phyloP scores from a whole-genome alignment of 1,140 invertebrate genomes.

The Saccostrea echinata region DNA sequence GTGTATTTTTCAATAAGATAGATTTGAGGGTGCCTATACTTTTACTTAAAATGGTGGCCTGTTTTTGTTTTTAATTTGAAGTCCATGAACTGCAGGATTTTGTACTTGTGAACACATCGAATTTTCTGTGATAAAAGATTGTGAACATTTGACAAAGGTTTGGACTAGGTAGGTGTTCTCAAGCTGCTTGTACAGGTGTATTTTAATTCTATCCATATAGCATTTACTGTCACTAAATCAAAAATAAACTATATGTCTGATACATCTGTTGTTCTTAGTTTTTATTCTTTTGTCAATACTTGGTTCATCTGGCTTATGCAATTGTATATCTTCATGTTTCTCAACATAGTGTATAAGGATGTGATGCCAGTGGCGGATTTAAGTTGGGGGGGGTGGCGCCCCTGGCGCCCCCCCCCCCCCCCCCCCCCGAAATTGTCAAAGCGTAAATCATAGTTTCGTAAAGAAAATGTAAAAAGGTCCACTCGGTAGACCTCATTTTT shows the following conservation, averaged over 20 bases:
- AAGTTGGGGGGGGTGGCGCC: no score
- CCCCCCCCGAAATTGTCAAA: no score
- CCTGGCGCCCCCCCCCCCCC: no score
- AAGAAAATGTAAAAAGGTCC: no score
- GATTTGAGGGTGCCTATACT: no score
- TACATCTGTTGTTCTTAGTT: background rate
- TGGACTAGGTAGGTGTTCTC: background rate
- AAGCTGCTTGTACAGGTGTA: slow-evolving; percentile 14
- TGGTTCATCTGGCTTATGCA: no score
- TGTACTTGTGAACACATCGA: slow-evolving; percentile 9
- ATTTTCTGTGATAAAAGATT: background rate
- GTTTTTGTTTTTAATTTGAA: background rate
- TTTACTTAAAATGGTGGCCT: background rate
- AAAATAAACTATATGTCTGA: slow-evolving; percentile 27
- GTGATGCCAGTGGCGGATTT: no score
- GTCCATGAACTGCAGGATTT: background rate
- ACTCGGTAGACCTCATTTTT: no score
- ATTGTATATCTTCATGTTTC: no score
- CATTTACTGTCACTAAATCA: slow-evolving; percentile 33
- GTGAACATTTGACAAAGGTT: background rate
- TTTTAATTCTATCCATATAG: slow-evolving; percentile 24
- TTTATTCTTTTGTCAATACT: background rate
- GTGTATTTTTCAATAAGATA: no score
- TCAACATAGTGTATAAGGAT: no score
- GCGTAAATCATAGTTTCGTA: no score